Conservation (phyloP, 2,113 vertebrate genomes). For the Naja naja region DNA sequence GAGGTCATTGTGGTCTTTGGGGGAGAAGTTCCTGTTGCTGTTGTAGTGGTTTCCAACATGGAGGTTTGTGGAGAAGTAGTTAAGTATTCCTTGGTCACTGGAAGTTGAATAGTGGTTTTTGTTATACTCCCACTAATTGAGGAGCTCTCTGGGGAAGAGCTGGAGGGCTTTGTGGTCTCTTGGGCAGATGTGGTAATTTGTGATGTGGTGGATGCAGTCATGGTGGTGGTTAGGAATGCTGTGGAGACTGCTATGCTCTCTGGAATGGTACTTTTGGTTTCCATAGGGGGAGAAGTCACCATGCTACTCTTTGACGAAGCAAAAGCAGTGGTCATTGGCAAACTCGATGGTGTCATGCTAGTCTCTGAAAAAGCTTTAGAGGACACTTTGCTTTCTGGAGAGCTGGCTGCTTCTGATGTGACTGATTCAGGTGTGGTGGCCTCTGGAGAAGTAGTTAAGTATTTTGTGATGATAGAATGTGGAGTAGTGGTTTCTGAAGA, state of each 20-base stretch:
- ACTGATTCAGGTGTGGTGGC: too few species aligned
- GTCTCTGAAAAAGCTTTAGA: neutral
- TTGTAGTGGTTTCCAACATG: neutral
- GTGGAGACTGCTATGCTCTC: too few species aligned
- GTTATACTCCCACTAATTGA: neutral
- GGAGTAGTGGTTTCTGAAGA: too few species aligned
- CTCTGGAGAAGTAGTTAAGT: too few species aligned
- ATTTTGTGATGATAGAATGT: too few species aligned
- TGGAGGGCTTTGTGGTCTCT: too few species aligned
- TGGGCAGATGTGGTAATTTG: neutral
- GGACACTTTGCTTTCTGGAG: too few species aligned
- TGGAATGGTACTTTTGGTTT: neutral
- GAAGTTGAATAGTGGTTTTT: neutral
- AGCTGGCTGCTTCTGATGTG: too few species aligned
- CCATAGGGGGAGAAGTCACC: neutral
- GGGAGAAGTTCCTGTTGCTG: neutral
- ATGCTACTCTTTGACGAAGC: neutral
- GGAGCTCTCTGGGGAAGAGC: neutral
- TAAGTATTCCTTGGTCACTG: neutral
- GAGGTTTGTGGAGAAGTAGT: neutral
- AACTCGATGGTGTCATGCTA: neutral
- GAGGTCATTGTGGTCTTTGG: too few species aligned
- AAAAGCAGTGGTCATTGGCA: neutral
- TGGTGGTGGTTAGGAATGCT: neutral
- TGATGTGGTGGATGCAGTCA: neutral